These are phyloP conservation scores for Sinocyclocheilus rhinocerous DNA, from an alignment of 2,113 vertebrate species.

Conservation along the genomic window DNA sequence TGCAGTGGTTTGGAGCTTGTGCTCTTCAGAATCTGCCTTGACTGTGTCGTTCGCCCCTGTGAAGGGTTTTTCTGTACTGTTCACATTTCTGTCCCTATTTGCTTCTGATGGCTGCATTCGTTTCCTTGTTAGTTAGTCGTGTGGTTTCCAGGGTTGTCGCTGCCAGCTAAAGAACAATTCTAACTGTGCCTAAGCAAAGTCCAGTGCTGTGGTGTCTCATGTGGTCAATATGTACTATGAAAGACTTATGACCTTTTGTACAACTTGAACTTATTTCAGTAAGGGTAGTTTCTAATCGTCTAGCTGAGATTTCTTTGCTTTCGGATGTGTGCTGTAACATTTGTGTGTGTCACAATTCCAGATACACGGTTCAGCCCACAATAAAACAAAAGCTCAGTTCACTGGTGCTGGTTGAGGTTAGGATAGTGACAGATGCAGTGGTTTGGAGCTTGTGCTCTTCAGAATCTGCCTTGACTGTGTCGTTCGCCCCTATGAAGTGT, in stretches of 20 bases:
- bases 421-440: conserved; percentile 60
- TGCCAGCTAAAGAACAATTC: conserved; percentile 38
- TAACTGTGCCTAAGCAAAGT: conserved; percentile 79
- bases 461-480: conserved; percentile 77
- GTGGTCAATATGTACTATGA: conserved; percentile 34
- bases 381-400: conserved; percentile 61
- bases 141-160: conserved; percentile 76
- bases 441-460: conserved; percentile 29
- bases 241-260: neutral
- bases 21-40: conserved; percentile 70
- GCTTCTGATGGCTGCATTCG: conserved; percentile 79
- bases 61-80: conserved; percentile 78
- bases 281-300: conserved; percentile 53
- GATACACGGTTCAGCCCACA: neutral
- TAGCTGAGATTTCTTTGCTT: conserved; percentile 16
- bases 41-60: conserved; percentile 66
- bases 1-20: conserved; percentile 9
- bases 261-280: conserved; percentile 14
- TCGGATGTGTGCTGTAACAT: neutral
- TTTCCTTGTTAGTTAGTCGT: conserved; percentile 73
- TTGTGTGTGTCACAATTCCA: conserved; percentile 25
- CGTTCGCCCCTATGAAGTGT: conserved; percentile 68
- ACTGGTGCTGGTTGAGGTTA: conserved; percentile 59
- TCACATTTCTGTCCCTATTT: conserved; percentile 75
- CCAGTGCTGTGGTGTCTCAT: conserved; percentile 71